Percentiles rank a stretch among this genome's conserved stretches.
These are phyloP conservation scores for Trachymyrmex cornetzi DNA, from an alignment of 1,140 invertebrate species.

Conservation along the genomic window DNA sequence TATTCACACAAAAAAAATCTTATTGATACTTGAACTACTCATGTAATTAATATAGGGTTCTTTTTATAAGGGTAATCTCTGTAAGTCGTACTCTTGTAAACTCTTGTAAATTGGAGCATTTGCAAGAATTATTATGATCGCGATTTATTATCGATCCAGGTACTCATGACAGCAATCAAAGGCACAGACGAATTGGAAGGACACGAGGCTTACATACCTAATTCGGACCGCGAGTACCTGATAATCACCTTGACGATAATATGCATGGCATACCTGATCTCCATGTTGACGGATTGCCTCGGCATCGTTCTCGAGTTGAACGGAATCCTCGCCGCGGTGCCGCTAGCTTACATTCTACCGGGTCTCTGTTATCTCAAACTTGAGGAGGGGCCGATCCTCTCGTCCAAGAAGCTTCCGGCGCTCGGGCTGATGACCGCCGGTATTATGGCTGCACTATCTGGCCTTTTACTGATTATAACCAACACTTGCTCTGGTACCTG, in stretches of 20 bases:
- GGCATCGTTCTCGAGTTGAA: slow-evolving; percentile 95
- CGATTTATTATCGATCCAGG: slow-evolving; percentile 70
- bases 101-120: not conserved
- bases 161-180: slow-evolving; percentile 86
- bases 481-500: slow-evolving; percentile 87
- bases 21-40: no score
- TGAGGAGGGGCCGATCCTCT: slow-evolving; percentile 90
- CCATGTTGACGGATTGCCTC: slow-evolving; percentile 95
- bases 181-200: slow-evolving; percentile 87
- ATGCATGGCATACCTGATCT: slow-evolving; percentile 91
- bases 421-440: slow-evolving; percentile 91
- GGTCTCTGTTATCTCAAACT: slow-evolving; percentile 93
- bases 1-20: no score
- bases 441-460: slow-evolving; percentile 89
- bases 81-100: no score
- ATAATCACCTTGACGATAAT: slow-evolving; percentile 92
- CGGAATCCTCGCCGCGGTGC: slow-evolving; percentile 94
- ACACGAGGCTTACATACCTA: slow-evolving; percentile 86
- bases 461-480: slow-evolving; percentile 88
- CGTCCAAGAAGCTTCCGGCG: slow-evolving; percentile 91
- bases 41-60: no score
- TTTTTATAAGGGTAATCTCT: no score
- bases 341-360: slow-evolving; percentile 94
- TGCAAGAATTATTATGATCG: slow-evolving; percentile 40
- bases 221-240: slow-evolving; percentile 87